Conservation (phyloP, 1,140 invertebrate genomes). For the Teleopsis dalmanni region DNA sequence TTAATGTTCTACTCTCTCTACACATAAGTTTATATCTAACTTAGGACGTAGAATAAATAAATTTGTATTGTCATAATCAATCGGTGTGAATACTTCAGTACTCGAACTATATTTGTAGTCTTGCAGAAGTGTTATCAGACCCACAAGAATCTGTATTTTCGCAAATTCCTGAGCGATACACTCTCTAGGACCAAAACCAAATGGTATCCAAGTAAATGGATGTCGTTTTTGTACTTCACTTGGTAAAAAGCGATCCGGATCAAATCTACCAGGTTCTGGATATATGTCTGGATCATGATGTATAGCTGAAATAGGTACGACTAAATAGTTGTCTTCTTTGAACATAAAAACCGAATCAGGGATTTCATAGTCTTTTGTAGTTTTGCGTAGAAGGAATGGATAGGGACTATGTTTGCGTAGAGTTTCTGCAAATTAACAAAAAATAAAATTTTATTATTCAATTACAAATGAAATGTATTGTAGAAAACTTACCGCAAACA, state of each 20-base stretch:
- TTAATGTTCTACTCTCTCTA: conserved; percentile 19
- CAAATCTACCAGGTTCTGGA: conserved; percentile 57
- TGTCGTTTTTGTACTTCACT: conserved; percentile 44
- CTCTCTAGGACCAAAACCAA: conserved; percentile 48
- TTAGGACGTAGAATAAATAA: conserved; percentile 44
- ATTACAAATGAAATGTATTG: background rate
- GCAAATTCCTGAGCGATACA: conserved; percentile 55
- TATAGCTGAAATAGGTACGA: conserved; percentile 52
- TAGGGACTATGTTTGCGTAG: conserved; percentile 53
- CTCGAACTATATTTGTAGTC: conserved; percentile 34
- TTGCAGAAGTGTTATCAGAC: conserved; percentile 43
- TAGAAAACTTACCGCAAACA: background rate
- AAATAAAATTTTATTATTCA: background rate
- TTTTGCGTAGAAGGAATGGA: conserved; percentile 46
- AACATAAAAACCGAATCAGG: conserved; percentile 45
- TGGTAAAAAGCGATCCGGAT: conserved; percentile 59
- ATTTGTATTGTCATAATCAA: conserved; percentile 44
- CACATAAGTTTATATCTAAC: conserved; percentile 20
- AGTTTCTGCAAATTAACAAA: conserved; percentile 43
- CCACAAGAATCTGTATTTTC: conserved; percentile 53
- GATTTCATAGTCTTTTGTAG: conserved; percentile 48
- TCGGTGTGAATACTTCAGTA: conserved; percentile 33
- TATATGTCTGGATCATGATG: conserved; percentile 58
- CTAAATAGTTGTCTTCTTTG: conserved; percentile 46
- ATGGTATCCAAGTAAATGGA: conserved; percentile 54